A percentile compares a stretch with the other conserved stretches of the same genome.
Evolutionary conservation across 2,888 invertebrate genomes (phyloP).

Genomic region (Coelinius sp.): DNA sequence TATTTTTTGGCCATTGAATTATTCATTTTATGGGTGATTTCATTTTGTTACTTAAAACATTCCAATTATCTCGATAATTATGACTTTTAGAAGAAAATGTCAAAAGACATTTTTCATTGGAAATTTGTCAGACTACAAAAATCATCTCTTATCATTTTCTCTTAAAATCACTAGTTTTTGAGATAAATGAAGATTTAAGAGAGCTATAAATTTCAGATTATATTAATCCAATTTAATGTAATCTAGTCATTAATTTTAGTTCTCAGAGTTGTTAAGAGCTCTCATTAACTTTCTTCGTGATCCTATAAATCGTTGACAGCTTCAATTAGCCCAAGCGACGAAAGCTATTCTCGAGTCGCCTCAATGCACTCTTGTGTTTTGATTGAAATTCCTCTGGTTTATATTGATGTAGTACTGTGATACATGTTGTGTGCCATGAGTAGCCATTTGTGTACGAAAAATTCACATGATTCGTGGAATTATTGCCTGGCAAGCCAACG

Average conservation of each 20-base stretch:
- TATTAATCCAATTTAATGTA: neutral
- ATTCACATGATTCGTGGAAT: conserved; percentile 56
- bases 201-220: too few relatives aligned
- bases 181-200: too few relatives aligned
- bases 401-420: neutral
- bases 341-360: neutral
- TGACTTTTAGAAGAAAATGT: too few relatives aligned
- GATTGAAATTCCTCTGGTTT: conserved; percentile 11
- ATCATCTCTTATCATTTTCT: too few relatives aligned
- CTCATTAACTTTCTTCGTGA: conserved; percentile 2
- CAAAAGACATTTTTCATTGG: too few relatives aligned
- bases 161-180: too few relatives aligned
- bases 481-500: conserved; percentile 59
- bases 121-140: too few relatives aligned
- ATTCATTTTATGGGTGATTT: neutral
- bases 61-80: too few relatives aligned
- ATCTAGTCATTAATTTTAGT: neutral
- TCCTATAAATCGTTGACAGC: conserved; percentile 20
- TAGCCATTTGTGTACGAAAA: conserved; percentile 9
- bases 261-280: neutral
- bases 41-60: too few relatives aligned
- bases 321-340: conserved; percentile 12
- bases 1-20: neutral
- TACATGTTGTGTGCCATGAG: neutral
- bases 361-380: neutral